Evolutionary conservation across 2,888 invertebrate species (phyloP).

Genomic region (Melanargia galathea): DNA sequence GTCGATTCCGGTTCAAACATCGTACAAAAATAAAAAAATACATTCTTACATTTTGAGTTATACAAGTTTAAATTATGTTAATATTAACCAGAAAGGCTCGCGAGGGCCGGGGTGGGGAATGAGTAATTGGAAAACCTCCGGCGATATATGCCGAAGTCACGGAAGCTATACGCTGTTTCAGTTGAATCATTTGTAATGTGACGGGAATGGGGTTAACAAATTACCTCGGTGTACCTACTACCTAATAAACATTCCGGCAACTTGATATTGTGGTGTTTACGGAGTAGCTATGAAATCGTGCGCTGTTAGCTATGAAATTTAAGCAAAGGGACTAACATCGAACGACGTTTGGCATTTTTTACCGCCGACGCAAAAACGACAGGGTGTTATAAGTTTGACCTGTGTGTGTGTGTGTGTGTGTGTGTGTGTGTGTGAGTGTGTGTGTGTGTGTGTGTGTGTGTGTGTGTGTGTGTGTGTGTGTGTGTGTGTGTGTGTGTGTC

Average conservation of each 20-base stretch:
- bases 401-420: too few species aligned
- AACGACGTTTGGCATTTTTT: too few species aligned
- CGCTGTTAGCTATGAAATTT: background rate
- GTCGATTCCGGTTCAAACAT: too few species aligned
- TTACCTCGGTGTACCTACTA: conserved; percentile 5
- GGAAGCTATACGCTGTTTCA: conserved; percentile 39
- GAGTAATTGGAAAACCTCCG: conserved; percentile 44
- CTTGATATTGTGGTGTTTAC: conserved; percentile 8
- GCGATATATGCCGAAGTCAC: conserved; percentile 50
- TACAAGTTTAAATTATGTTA: conserved; percentile 24
- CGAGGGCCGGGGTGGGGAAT: conserved; percentile 44
- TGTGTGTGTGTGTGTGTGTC: too few species aligned
- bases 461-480: too few species aligned
- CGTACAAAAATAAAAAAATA: too few species aligned
- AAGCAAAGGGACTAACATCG: background rate
- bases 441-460: too few species aligned
- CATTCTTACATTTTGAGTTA: conserved; percentile 16
- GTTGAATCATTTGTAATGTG: conserved; percentile 24
- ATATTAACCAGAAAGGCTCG: conserved; percentile 28
- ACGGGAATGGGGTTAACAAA: conserved; percentile 19
- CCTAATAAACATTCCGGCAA: conserved; percentile 2
- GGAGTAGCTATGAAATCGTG: too few species aligned
- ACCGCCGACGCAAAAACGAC: too few species aligned
- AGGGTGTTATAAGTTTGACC: too few species aligned
- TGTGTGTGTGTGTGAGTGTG: too few species aligned